These are phyloP conservation scores for Drosophila mettleri DNA, from an alignment of 2,888 invertebrate genomes.

Conservation along the genomic window DNA sequence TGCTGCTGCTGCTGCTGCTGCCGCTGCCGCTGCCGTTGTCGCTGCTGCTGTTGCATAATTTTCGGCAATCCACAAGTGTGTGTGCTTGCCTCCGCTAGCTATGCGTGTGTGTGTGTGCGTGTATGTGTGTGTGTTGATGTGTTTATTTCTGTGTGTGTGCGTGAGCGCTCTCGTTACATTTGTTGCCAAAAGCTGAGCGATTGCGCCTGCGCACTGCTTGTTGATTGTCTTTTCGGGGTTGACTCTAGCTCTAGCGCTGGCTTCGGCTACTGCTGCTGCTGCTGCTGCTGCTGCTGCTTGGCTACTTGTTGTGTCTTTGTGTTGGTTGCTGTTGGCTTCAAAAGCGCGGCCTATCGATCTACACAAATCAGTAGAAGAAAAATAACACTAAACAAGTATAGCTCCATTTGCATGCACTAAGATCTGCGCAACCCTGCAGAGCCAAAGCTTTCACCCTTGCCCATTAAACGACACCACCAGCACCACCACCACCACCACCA, in stretches of 20 bases:
- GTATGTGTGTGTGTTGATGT: constrained; percentile 81
- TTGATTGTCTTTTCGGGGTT: constrained; percentile 19
- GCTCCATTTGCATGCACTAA: neutral
- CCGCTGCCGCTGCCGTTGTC: constrained; percentile 67
- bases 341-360: constrained; percentile 57
- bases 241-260: constrained; percentile 4
- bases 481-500: constrained; percentile 39
- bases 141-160: constrained; percentile 39
- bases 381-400: constrained; percentile 5
- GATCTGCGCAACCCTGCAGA: constrained; percentile 28
- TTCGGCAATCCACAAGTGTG: constrained; percentile 84
- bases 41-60: constrained; percentile 76
- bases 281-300: constrained; percentile 71
- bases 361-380: constrained; percentile 28
- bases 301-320: constrained; percentile 81
- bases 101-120: constrained; percentile 54
- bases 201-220: constrained; percentile 42
- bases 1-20: constrained; percentile 66
- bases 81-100: constrained; percentile 71
- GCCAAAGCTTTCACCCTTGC: constrained; percentile 26
- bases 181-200: constrained; percentile 27
- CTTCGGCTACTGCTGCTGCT: constrained; percentile 6
- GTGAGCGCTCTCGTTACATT: constrained; percentile 47
- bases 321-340: constrained; percentile 42
- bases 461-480: constrained; percentile 24